Base-by-base conservation (phyloP, 1,140 invertebrate genomes). In the Stratiolaelaps scimitus region DNA sequence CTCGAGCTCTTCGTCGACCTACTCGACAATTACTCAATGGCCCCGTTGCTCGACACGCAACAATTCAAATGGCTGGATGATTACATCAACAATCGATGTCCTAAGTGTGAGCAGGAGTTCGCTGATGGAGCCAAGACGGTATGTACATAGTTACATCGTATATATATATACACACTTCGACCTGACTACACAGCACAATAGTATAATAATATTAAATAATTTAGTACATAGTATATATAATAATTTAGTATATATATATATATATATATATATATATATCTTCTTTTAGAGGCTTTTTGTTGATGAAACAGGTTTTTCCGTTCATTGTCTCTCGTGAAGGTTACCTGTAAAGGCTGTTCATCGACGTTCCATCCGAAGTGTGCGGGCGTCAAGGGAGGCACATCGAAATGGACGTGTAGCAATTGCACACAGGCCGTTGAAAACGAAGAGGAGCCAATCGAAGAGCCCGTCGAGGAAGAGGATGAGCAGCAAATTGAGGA, bases 21-120 rank as follows among this genome's bases (percentile, higher is more conserved):
- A 23, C 53, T 60, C 53, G 53, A 60, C 23, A 60, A 60, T 34
- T 60, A 60, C 34, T 60, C 53, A 13, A 60, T 60, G 53, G 26
- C 53, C 15, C 34, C 53, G 1, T 60, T 60, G 20, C 53, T 60
- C 34, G 34, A 60, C 34, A 26, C 53, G 10, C 53, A 60, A 60
- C 26, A 60, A 23, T 60, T 60, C 23, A n/a, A 34, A 60, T 60
- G 53, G 53, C 23, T 60, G 26, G 53, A 60, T 26, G 53, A 60
- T 17, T 26, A 29, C 34, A 60, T 60, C 53, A n/a, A 34, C 15
- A 60, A 34, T 60, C 26, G 34, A 60, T 60, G 53, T 23, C 26
- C 53, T 23, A 60, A 60, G 23, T 60, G 53, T 60, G 17, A 34
- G 26, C 26, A 29, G 23, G 53, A 60, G 17, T 60, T 60, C 53